Base-by-base conservation (phyloP, 2,113 vertebrate genomes). In the Cynocephalus volans region DNA sequence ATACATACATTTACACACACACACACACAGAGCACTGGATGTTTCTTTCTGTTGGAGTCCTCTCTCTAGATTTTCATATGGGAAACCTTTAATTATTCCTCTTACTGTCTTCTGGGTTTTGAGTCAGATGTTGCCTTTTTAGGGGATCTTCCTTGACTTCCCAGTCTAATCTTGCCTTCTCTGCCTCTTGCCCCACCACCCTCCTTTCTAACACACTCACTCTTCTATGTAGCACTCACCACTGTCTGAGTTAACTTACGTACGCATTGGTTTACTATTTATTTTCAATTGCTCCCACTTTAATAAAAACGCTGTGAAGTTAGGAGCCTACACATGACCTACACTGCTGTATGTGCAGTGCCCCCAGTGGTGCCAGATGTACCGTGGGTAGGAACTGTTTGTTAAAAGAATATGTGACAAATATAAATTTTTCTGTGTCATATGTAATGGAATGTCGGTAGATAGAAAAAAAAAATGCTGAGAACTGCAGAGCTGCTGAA, bases 41-140 rank as follows among this genome's bases (percentile, higher is more conserved):
- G 6, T 64, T 95, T 89, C 5, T 15, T 90, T 93, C 31, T 54
- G 41, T 11, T 60, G 54, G 28, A 45, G 9, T 50, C 7, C 8
- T 64, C 10, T 83, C 79, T 76, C 64, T 81, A 31, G 24, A 14
- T 52, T 56, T 95, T 76, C 24, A 8, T 58, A 33, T 19, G 7
- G 19, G 8, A 88, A 85, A 88, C 7, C 15, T 73, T 96, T 91
- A 56, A 65, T n/a, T 72, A 31, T 83, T 64, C 50, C 18, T 96
- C 3, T 56, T 48, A 23, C 31, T 67, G 3, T 73, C 15, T 64
- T 50, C 72, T 54, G 33, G 26, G 11, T 69, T 86, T 88, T 84
- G 62, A 80, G 10, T 81, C 28, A 83, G 26, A 58, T 62, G 69
- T 41, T 12, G 24, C 2, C 17, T 58, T 8, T 62, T 41, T 41